Percentiles rank a stretch among this genome's conserved stretches.
Evolutionary conservation across 2,888 invertebrate genomes (phyloP).

Genomic region (Hypena proboscidalis): DNA sequence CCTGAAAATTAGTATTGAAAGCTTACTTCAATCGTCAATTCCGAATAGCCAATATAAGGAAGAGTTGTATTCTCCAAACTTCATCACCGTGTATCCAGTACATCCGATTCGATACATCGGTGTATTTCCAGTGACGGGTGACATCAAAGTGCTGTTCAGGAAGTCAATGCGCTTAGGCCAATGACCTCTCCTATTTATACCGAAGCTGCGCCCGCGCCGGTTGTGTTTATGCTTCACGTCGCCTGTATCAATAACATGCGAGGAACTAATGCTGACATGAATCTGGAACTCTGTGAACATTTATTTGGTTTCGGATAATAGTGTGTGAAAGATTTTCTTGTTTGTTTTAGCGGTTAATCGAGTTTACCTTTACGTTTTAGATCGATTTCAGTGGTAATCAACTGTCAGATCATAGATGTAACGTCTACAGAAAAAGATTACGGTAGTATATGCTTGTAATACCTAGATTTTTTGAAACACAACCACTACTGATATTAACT

Average conservation of each 20-base stretch:
- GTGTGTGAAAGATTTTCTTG: not conserved
- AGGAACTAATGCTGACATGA: slow-evolving; percentile 3
- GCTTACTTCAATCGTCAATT: too few species aligned
- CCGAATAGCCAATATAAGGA: too few species aligned
- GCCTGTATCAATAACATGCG: slow-evolving; percentile 5
- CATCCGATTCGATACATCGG: slow-evolving; percentile 11
- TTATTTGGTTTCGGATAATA: too few species aligned
- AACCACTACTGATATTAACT: too few species aligned
- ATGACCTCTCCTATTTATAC: slow-evolving; percentile 22
- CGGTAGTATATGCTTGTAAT: too few species aligned
- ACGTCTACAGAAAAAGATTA: too few species aligned
- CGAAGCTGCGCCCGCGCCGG: slow-evolving; percentile 2
- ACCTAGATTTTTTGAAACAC: too few species aligned
- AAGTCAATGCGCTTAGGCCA: slow-evolving; percentile 11
- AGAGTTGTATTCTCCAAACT: not conserved
- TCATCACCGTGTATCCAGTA: not conserved
- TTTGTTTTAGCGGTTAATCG: not conserved
- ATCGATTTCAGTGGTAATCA: too few species aligned
- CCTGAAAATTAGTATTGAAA: too few species aligned
- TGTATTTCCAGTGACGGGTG: slow-evolving; percentile 11
- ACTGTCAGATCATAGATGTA: too few species aligned
- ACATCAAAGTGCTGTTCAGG: slow-evolving; percentile 19
- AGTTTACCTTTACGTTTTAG: too few species aligned
- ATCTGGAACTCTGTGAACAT: too few species aligned
- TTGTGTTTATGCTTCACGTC: not conserved